Base-by-base conservation (phyloP, 2,888 invertebrate genomes). In the Cephus rjabovi region DNA sequence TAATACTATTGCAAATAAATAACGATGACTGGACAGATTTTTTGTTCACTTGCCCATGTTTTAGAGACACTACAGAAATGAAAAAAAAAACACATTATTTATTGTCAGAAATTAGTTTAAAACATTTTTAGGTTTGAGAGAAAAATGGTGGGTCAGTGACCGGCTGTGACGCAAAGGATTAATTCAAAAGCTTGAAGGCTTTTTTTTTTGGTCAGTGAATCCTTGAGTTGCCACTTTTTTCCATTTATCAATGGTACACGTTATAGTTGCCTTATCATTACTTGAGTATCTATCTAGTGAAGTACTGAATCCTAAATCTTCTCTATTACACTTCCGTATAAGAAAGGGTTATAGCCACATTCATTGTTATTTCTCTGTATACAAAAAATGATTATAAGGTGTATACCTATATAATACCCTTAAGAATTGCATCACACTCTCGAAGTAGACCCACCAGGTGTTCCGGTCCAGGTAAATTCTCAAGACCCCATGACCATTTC, bases 371-470 rank as follows among this genome's bases (percentile, higher is more conserved):
- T 56, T 56, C 23, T 23, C 9, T 56, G 56, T 23, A 56, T 23
- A 56, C 2, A 23, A 56, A 56, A 56, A 56, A 56, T 9, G 56
- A 23, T 56, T 9, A 6, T 23, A 56, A 9, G 56, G 40, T 56
- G 23, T 40, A 40, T 40, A 9, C 56, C 56, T 56, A 23, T 4
- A 56, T 56, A 56, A 56, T 37, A 76, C 75, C 76, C 77, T 75
- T 77, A 76, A 81, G 83, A 86, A 87, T 89, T 86, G 85, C 86
- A 85, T 88, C 88, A 89, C 89, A 86, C 87, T 82, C 77, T 75
- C 34, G 31, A 34, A 74, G 85, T 85, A 86, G 85, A 86, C 73
- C 71, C 33, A 77, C 85, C 85, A 85, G 85, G 86, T 85, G 85
- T 85, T 76, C 75, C 69, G 68, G 80, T 75, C 76, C 81, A 71